Evolutionary conservation across 2,888 invertebrate genomes (phyloP), one percentile per base, ranked within the genome.

Genomic region (Sturmia bella): DNA sequence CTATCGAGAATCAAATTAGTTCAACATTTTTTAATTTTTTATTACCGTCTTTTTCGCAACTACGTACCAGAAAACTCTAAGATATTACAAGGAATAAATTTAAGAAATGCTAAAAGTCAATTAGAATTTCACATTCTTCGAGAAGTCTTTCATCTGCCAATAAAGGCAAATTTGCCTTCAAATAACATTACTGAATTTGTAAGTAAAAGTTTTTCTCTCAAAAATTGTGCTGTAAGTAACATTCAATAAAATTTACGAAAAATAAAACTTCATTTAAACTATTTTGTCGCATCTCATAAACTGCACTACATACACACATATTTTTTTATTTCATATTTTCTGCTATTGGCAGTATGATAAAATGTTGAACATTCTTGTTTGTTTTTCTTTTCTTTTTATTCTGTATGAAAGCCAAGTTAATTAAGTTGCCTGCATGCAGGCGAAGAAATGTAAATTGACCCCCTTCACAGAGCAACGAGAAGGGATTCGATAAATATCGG

Each of bases 391-490:
- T 32, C 7, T 32, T 32, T 32, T 32, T 5, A 64, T 66, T 41
- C 43, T 61, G n/a, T 52, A 50, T 6, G 50, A 75, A 41, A 39
- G 39, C 19, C 63, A 56, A 32, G 69, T 82, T 82, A 82, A 82
- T 82, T 82, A 78, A 82, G 81, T 74, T 69, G 39, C 74, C 57
- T 59, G 61, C 54, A 78, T 64, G 64, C 81, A 64, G 52, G 78
- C 78, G 64, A 76, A 80, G 75, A 72, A 66, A 72, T 80, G 72
- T 56, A 80, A 80, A 80, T 80, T 72, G 80, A 68, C 48, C 70
- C 45, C 45, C 68, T 48, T 68, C 61, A 73, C 66, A 61, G 68
- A 64, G 64, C 63, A 57, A 37, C 64, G 17, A 45, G 17, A 57
- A 78, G 15, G 43, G 57, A 57, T 41, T 78, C 41, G 1, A 72